A percentile compares a stretch with the other conserved stretches of the same genome.
These are phyloP conservation scores for Salvelinus fontinalis DNA, from an alignment of 2,113 vertebrate genomes.

Conservation along the genomic window DNA sequence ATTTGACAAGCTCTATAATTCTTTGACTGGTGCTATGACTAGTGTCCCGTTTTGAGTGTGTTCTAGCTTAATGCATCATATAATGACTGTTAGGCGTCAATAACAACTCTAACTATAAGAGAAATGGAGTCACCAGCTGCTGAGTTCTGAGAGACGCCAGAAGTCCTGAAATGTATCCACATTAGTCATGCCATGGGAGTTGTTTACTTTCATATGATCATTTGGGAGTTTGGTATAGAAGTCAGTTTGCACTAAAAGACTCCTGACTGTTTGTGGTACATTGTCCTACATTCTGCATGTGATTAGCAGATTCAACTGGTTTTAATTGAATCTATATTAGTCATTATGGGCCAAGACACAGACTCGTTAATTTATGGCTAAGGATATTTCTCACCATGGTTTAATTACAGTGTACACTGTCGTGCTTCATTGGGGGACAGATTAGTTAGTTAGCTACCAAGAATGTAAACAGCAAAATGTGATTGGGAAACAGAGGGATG, in stretches of 20 bases:
- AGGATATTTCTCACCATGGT: too few species aligned
- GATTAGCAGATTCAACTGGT: neutral
- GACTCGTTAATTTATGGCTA: too few species aligned
- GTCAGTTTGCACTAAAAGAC: neutral
- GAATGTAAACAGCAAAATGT: too few species aligned
- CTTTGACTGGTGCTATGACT: neutral
- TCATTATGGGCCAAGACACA: neutral
- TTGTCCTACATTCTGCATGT: neutral
- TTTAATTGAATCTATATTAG: neutral
- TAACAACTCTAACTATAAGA: neutral
- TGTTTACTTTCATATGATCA: constrained; percentile 10
- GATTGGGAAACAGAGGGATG: too few species aligned
- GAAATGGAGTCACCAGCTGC: constrained; percentile 19
- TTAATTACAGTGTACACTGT: too few species aligned
- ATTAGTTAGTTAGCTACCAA: too few species aligned
- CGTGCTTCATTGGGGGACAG: too few species aligned
- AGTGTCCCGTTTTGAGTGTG: neutral
- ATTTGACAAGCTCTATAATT: neutral
- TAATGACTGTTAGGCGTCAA: neutral
- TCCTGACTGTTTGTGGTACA: neutral
- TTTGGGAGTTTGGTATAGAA: neutral
- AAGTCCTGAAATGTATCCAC: constrained; percentile 22
- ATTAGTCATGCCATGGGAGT: constrained; percentile 21
- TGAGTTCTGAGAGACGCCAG: constrained; percentile 18
- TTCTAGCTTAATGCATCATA: neutral